Evolutionary conservation across 53 echinoderm and acorn worm genomes (phyloP).

Genomic region (Hippasteria phrygiana): DNA sequence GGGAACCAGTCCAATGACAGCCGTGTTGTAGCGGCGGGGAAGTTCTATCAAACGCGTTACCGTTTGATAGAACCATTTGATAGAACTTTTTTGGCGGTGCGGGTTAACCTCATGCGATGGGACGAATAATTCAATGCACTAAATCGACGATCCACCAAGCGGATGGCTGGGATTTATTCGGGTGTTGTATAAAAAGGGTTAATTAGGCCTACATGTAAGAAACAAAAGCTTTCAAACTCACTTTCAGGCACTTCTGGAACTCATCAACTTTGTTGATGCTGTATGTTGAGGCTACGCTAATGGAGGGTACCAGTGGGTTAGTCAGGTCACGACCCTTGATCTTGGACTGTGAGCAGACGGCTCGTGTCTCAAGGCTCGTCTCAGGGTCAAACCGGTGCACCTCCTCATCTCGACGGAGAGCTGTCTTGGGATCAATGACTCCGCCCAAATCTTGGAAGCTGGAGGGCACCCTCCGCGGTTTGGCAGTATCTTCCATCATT

Average conservation of each 20-base stretch:
- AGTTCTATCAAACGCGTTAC: too few species aligned
- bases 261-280: slow-evolving; percentile 70
- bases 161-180: too few species aligned
- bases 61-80: too few species aligned
- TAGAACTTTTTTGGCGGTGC: too few species aligned
- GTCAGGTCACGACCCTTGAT: slow-evolving; percentile 65
- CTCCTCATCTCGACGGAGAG: slow-evolving; percentile 16
- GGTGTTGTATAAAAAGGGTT: too few species aligned
- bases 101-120: too few species aligned
- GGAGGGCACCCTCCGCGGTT: slow-evolving; percentile 31
- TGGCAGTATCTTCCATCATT: background rate
- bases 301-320: slow-evolving; percentile 80
- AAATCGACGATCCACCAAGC: too few species aligned
- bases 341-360: slow-evolving; percentile 76
- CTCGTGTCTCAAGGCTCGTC: slow-evolving; percentile 72
- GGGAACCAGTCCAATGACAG: too few species aligned
- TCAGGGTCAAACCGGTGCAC: slow-evolving; percentile 11
- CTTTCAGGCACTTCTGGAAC: slow-evolving; percentile 54
- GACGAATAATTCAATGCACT: too few species aligned
- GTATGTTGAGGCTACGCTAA: slow-evolving; percentile 75
- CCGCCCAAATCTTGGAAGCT: slow-evolving; percentile 38
- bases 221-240: background rate
- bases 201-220: too few species aligned
- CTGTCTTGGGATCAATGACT: background rate
- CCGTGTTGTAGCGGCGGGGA: too few species aligned